A percentile compares a stretch with the other conserved stretches of the same genome.
Conservation (phyloP, 2,797 vertebrate genomes). For the Enteromius thamalakanensis region DNA sequence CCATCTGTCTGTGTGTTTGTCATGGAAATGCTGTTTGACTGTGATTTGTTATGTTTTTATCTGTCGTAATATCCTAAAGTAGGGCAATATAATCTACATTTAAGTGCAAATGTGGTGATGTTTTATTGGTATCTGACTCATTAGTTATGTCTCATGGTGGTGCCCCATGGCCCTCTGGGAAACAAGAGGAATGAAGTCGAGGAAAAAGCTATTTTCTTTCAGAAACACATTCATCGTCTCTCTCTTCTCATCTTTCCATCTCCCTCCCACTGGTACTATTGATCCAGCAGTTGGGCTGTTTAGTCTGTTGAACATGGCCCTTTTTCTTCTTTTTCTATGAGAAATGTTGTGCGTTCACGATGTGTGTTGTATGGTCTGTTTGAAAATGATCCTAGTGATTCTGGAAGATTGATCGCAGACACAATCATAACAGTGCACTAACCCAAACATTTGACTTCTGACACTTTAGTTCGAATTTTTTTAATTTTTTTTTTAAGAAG, state of each 20-base stretch:
- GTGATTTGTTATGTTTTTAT: not conserved
- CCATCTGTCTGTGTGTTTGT: not conserved
- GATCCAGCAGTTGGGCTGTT: constrained; percentile 13
- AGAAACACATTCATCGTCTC: not conserved
- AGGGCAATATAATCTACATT: not conserved
- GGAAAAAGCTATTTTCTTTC: not conserved
- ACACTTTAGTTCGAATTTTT: not conserved
- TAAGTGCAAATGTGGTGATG: not conserved
- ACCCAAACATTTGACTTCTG: not conserved
- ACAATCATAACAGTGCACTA: constrained; percentile 12
- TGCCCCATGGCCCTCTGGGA: constrained; percentile 16
- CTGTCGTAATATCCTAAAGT: not conserved
- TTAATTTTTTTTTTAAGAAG: not conserved
- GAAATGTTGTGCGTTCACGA: not conserved
- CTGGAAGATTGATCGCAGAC: not conserved
- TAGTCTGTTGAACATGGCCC: not conserved
- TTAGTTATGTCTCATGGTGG: constrained; percentile 12
- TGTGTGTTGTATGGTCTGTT: not conserved
- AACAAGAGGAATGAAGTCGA: constrained; percentile 4
- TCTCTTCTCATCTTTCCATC: not conserved
- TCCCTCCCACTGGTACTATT: constrained; percentile 1
- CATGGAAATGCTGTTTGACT: not conserved
- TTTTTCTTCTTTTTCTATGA: constrained; percentile 14
- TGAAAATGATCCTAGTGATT: constrained; percentile 17
- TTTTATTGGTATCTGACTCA: constrained; percentile 21